These are phyloP conservation scores for Calyptommatus sinebrachiatus DNA, from an alignment of 2,113 vertebrate genomes.

Conservation along the genomic window DNA sequence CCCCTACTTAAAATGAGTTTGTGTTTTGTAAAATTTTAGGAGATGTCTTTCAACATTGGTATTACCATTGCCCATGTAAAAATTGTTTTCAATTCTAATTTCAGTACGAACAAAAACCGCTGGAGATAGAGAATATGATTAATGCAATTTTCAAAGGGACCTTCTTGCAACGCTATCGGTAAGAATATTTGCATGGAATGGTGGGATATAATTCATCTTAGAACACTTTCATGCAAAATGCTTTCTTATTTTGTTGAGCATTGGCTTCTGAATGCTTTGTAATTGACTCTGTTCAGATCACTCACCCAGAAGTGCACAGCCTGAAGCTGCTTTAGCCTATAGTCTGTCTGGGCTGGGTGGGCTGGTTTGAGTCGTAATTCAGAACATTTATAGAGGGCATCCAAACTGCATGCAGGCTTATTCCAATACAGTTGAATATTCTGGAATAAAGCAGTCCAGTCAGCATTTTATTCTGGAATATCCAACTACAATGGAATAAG, in stretches of 20 bases:
- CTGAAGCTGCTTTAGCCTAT: too few relatives aligned
- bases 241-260: not conserved
- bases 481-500: too few relatives aligned
- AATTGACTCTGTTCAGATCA: not conserved
- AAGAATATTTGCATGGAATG: constrained; percentile 36
- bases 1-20: not conserved
- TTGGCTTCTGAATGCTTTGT: not conserved
- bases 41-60: not conserved
- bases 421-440: too few relatives aligned
- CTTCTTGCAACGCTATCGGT: constrained; percentile 88
- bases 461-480: too few relatives aligned
- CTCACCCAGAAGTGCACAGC: too few relatives aligned
- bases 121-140: constrained; percentile 86
- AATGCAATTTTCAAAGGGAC: constrained; percentile 86
- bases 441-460: too few relatives aligned
- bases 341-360: too few relatives aligned
- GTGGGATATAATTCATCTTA: not conserved
- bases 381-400: too few relatives aligned
- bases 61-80: not conserved
- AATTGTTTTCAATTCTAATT: constrained; percentile 42
- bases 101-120: constrained; percentile 80
- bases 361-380: too few relatives aligned
- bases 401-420: too few relatives aligned
- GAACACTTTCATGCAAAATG: not conserved
- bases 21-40: not conserved